Base-by-base conservation (phyloP, 2,113 vertebrate species). In the Phyllopteryx taeniolatus region DNA sequence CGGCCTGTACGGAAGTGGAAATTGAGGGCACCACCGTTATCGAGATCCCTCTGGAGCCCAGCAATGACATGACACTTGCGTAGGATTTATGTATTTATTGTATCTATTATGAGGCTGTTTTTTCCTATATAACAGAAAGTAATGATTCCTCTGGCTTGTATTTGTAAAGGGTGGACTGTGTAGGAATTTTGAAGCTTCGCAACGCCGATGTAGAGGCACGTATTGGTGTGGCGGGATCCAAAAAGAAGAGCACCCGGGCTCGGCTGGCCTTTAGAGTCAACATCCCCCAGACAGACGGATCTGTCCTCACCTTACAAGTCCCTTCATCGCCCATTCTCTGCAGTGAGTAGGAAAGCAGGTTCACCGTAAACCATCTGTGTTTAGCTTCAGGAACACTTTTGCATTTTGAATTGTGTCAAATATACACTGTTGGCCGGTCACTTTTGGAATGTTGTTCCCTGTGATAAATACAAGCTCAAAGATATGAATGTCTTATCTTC, bases 181-280 rank as follows among this genome's bases (percentile, higher is more conserved):
- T 99, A 71, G 98, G 98, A 60, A 99, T 99, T 78, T 79, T 99
- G 85, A 99, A 99, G 91, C 91, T 99, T 64, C 94, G 98, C 71
- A 99, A 99, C 75, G 98, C 98, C 12, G 98, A 99, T 46, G 98
- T 99, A 19, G 98, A 99, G 90, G 98, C 98, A 64, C 94, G 98
- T 77, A 98, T 99, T 77, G 98, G 97, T 22, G 94, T 99, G 70
- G 95, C 96, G 35, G 96, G 98, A 61, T 99, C 98, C 71, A 99
- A 99, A 92, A 99, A 99, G 82, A 99, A 99, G 78, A 99, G 98
- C 88, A 99, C 98, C 17, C 95, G 97, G 42, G 97, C 97, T 74
- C 94, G 98, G 70, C 88, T 99, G 88, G 96, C 98, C 56, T 99
- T 99, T 72, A 93, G 97, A 68, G 97, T 99, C 68, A 94, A 89